Evolutionary conservation across 2,888 invertebrate genomes (phyloP), one percentile per base, ranked within the genome.

Genomic region (Molorchus minor): DNA sequence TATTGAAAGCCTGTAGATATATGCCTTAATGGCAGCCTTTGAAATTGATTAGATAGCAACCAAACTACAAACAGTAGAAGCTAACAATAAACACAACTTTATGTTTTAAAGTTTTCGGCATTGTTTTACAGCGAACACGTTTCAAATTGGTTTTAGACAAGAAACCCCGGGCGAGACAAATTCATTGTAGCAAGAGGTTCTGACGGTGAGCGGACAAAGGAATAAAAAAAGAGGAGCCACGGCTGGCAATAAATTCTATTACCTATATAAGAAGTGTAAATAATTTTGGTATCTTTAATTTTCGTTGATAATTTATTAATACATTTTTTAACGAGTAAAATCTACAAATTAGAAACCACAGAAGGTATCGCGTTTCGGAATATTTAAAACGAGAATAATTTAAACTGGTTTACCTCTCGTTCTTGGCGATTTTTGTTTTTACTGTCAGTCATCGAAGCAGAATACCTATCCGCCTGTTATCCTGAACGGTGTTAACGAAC

Each of bases 251-350:
- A 38, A 49, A 49, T 49, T 38, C 16, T 49, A 15, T 49, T 40
- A 49, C 16, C 10, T 46, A 46, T 38, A 49, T 8, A 19, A 49
- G 38, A 38, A 40, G 15, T 38, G 38, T 38, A 40, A 49, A 49
- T 49, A 49, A 29, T 49, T 49, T 49, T 38, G 49, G 49, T 36
- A 38, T 49, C 49, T 49, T 49, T 49, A 21, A 40, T 49, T 49
- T 33, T 38, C 16, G 13, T 25, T 49, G 49, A 21, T 38, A 49
- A 49, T 38, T 49, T 49, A 49, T 49, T 38, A 21, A 40, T 43
- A 25, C 12, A 21, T 40, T 36, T 21, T 49, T 49, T 49, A 49
- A 35, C 38, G 25, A 16, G 20, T 13, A 20, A 25, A 49, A 35
- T 49, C 49, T 38, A 38, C 49, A 21, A 38, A 36, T 20, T 29